Evolutionary conservation across 37 sponge, comb jelly and placozoan genomes (phyloP), one percentile per base, ranked within the genome.

Genomic region (Eunapius fragilis): DNA sequence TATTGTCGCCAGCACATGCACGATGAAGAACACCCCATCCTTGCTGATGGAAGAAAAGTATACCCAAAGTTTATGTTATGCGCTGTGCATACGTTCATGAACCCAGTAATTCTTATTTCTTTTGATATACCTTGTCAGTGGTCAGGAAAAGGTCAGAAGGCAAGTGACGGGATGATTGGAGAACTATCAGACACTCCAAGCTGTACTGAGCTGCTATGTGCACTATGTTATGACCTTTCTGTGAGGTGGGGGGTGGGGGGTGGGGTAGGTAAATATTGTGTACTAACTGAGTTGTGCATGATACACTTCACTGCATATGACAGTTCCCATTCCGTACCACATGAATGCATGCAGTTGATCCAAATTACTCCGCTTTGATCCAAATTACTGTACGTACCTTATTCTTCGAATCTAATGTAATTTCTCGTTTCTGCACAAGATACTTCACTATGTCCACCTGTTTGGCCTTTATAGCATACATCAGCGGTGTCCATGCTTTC

Each of bases 171-270:
- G n/a, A n/a, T 24, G 79, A 28, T 12, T 79, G 79, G 30, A 85
- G 67, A 32, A n/a, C n/a, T 30, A 78, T 77, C 27, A 85, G 47
- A 78, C 86, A 78, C 41, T 85, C 86, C 23, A 85, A 49, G 14
- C 58, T 58, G 13, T 80, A 17, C 13, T 31, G 24, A 33, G 31
- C 73, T 12, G 73, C 80, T 0, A 86, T 41, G 36, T 86, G 87
- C 30, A 79, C 34, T 7, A 78, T 37, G 22, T 68, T 79, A 74
- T 48, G 68, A 1, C 34, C 31, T 58, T 86, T 86, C 87, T 86
- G 67, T 68, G 58, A n/a, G n/a, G n/a, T n/a, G n/a, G n/a, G n/a
- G n/a, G n/a, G n/a, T n/a, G n/a, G n/a, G n/a, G n/a, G n/a, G n/a
- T n/a, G n/a, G n/a, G n/a, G n/a, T n/a, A n/a, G n/a, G n/a, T n/a